A percentile compares a stretch with the other conserved stretches of the same genome.
Evolutionary conservation across 2,797 vertebrate species (phyloP).

Genomic region (Rhynchonycteris naso): DNA sequence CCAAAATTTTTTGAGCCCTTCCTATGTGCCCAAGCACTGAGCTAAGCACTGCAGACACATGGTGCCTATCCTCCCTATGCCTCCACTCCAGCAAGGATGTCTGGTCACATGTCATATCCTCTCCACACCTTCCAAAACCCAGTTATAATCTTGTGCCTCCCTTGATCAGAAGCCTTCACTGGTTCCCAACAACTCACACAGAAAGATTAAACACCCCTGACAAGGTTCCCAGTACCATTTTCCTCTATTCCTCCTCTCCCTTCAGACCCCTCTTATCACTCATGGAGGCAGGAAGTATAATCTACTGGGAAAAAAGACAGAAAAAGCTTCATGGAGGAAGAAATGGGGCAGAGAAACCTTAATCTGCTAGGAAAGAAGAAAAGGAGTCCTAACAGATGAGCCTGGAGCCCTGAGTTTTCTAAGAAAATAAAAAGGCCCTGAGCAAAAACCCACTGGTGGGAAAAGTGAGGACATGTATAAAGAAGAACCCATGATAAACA

Average conservation of each 20-base stretch:
- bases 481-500: background rate
- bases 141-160: background rate
- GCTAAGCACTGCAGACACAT: background rate
- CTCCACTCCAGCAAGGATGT: background rate
- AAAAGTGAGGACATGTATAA: background rate
- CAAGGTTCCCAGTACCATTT: background rate
- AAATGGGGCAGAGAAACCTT: background rate
- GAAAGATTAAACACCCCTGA: background rate
- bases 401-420: background rate
- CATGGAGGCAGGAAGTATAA: background rate
- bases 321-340: background rate
- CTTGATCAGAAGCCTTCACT: background rate
- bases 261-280: background rate
- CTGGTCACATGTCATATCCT: background rate
- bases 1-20: background rate
- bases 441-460: background rate
- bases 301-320: background rate
- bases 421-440: background rate
- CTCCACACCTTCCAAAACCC: background rate
- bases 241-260: background rate
- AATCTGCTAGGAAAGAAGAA: background rate
- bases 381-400: background rate
- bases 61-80: no score
- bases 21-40: background rate
- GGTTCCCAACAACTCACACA: background rate